Evolutionary conservation across 2,888 invertebrate genomes (phyloP).

Genomic region (Cyclophora punctaria): DNA sequence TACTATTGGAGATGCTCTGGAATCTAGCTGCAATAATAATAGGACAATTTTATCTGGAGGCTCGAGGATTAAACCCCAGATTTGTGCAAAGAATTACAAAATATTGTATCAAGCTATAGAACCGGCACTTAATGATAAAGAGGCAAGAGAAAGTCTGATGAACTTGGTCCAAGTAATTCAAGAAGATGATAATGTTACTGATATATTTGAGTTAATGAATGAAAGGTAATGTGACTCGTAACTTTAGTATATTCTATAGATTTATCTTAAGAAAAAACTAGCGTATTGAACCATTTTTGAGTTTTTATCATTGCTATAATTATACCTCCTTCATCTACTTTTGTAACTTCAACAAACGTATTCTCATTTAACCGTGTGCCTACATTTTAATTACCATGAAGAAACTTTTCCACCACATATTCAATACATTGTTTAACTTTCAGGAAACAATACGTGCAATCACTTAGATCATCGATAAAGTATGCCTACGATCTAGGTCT

Average conservation of each 20-base stretch:
- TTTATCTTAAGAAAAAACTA: no score
- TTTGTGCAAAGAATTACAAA: constrained; percentile 49
- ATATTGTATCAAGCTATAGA: constrained; percentile 37
- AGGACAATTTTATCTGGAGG: constrained; percentile 42
- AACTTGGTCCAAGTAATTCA: constrained; percentile 34
- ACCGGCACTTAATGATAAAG: constrained; percentile 29
- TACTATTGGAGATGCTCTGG: constrained; percentile 37
- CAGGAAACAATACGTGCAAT: constrained; percentile 41
- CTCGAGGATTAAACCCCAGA: constrained; percentile 36
- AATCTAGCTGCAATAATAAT: constrained; percentile 38
- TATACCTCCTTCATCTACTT: no score
- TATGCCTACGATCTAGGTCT: constrained; percentile 54
- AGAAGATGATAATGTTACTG: constrained; percentile 21
- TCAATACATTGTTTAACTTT: constrained; percentile 8
- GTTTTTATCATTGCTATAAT: no score
- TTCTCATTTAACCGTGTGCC: no score
- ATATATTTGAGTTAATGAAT: constrained; percentile 41
- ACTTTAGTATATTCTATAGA: no score
- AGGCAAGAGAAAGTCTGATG: constrained; percentile 34
- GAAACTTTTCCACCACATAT: no score
- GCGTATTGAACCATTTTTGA: no score
- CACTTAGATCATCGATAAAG: constrained; percentile 39
- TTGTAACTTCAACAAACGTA: no score
- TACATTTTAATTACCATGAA: no score
- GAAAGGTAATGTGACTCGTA: constrained; percentile 31